These are phyloP conservation scores for Acanthochromis polyacanthus DNA, from an alignment of 2,113 vertebrate species.

Conservation along the genomic window DNA sequence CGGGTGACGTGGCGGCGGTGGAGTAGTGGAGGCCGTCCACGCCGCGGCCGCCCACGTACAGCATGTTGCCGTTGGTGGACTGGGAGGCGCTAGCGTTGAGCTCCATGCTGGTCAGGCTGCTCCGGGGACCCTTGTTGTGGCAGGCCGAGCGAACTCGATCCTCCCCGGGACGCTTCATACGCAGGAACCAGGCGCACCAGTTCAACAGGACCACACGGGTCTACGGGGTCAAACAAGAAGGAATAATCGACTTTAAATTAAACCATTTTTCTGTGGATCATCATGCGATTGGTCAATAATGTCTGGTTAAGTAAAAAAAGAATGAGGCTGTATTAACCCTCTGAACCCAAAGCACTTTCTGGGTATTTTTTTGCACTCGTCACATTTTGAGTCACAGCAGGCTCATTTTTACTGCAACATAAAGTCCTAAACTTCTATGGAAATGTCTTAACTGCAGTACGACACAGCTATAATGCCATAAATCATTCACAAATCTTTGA, in stretches of 20 bases:
- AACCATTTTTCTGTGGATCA: neutral
- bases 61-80: slow-evolving; percentile 87
- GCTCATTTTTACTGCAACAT: too few species aligned
- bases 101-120: slow-evolving; percentile 90
- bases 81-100: slow-evolving; percentile 82
- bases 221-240: slow-evolving; percentile 73
- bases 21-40: slow-evolving; percentile 89
- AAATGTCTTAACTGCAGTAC: too few species aligned
- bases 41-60: slow-evolving; percentile 89
- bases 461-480: too few species aligned
- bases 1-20: slow-evolving; percentile 87
- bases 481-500: too few species aligned
- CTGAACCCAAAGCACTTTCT: too few species aligned
- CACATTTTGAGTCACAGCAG: too few species aligned
- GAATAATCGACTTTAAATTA: too few species aligned
- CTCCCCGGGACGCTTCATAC: slow-evolving; percentile 95
- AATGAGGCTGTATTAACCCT: too few species aligned
- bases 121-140: slow-evolving; percentile 86
- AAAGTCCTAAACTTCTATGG: too few species aligned
- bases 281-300: too few species aligned
- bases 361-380: too few species aligned
- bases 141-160: slow-evolving; percentile 90
- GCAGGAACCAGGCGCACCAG: slow-evolving; percentile 97
- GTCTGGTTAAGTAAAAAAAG: too few species aligned
- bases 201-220: slow-evolving; percentile 93